Conservation (phyloP, 2,888 invertebrate species). For the Cecidostiba fungosa region DNA sequence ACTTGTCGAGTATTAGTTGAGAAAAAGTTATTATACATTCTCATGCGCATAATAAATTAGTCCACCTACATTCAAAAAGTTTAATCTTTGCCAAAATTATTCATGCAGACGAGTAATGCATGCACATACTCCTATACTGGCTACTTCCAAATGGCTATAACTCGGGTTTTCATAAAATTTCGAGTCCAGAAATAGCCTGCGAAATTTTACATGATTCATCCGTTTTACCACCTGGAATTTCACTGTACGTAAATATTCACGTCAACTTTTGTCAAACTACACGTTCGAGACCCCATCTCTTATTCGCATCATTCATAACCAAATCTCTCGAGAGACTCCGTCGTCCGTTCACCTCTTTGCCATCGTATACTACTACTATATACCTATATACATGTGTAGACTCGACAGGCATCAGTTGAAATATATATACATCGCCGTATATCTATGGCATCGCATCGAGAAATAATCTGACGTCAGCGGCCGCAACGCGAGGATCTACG, state of each 20-base stretch:
- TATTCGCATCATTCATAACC: background rate
- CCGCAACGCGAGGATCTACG: background rate
- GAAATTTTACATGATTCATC: background rate
- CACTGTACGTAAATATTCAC: background rate
- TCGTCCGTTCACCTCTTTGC: background rate
- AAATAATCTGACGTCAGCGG: background rate
- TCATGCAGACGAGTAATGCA: background rate
- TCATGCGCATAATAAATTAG: background rate
- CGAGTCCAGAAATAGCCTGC: background rate
- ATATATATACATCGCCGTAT: background rate
- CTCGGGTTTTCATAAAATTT: background rate
- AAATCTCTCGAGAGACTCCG: background rate
- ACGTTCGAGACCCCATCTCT: background rate
- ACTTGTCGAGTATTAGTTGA: background rate
- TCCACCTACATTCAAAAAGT: background rate
- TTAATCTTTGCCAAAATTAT: background rate
- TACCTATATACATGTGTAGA: too few relatives aligned
- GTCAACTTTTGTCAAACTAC: too few relatives aligned
- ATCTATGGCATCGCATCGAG: background rate
- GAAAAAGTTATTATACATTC: background rate
- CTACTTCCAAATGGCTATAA: background rate
- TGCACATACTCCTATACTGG: too few relatives aligned
- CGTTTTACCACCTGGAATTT: background rate
- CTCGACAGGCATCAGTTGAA: too few relatives aligned
- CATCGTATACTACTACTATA: too few relatives aligned